A percentile compares a stretch with the other conserved stretches of the same genome.
Evolutionary conservation across 2,888 invertebrate genomes (phyloP).

Genomic region (Tupiocoris notatus): DNA sequence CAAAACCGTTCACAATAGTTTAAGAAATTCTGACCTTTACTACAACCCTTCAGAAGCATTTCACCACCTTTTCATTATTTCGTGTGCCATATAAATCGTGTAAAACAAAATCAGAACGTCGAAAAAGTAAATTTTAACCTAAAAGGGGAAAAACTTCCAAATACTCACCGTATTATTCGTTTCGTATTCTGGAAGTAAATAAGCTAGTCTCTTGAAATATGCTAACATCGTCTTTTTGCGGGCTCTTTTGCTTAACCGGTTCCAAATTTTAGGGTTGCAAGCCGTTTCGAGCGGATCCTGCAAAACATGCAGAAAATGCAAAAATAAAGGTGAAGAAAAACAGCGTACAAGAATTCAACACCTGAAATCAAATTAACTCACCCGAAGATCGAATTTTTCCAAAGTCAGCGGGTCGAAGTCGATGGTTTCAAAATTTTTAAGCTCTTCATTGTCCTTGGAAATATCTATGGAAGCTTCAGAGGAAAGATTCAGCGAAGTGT

Average conservation of each 20-base stretch:
- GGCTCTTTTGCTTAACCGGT: not conserved
- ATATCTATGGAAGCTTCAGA: no score
- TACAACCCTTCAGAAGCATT: no score
- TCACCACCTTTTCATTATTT: no score
- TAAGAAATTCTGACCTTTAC: no score
- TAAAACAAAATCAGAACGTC: no score
- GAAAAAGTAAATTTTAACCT: no score
- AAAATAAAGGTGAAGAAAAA: not conserved
- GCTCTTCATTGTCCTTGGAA: no score
- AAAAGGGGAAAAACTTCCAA: no score
- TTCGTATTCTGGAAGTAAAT: slow-evolving; percentile 1
- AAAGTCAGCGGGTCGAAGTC: not conserved
- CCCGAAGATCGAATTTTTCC: not conserved
- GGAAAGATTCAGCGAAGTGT: no score
- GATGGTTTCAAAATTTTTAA: not conserved
- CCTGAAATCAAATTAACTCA: no score
- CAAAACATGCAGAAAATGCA: not conserved
- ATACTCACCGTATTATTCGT: not conserved
- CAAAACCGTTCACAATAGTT: not conserved
- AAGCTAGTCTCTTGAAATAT: slow-evolving; percentile 9
- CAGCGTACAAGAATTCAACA: no score
- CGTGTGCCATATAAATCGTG: no score
- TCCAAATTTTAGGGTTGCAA: slow-evolving; percentile 1
- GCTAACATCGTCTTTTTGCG: slow-evolving; percentile 19
- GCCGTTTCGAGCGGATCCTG: slow-evolving; percentile 27